phyloP scores from a whole-genome alignment of 2,113 vertebrate genomes.

The Typhlomys cinereus region DNA sequence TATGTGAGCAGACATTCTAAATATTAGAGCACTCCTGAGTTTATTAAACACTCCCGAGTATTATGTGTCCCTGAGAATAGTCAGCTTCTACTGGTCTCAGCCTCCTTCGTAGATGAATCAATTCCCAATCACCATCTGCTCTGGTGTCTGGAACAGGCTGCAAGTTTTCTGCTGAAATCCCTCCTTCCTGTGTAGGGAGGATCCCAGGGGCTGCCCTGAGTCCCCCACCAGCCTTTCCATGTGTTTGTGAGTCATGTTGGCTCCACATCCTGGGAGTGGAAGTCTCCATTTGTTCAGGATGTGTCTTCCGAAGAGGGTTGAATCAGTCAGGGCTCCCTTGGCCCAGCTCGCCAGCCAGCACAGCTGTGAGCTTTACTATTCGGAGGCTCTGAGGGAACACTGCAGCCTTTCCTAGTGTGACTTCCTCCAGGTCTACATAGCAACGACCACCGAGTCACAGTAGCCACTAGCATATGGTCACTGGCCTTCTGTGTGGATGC shows the following conservation, averaged over 20 bases:
- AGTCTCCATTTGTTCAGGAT: not conserved
- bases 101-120: not conserved
- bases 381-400: too few species aligned
- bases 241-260: not conserved
- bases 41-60: not conserved
- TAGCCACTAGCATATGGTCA: not conserved
- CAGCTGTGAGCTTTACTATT: not conserved
- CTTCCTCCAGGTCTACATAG: too few species aligned
- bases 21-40: accelerated
- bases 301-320: not conserved
- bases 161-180: not conserved
- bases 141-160: not conserved
- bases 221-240: not conserved
- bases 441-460: not conserved
- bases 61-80: too few species aligned
- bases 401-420: not conserved
- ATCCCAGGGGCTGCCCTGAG: constrained; percentile 34
- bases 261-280: not conserved
- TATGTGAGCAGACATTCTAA: not conserved
- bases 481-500: not conserved
- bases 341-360: too few species aligned
- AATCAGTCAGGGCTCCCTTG: too few species aligned
- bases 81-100: not conserved
- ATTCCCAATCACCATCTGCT: not conserved
- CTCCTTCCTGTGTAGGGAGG: constrained; percentile 10